Evolutionary conservation across 2,113 vertebrate genomes (phyloP).

Genomic region (Pseudopodoces humilis): DNA sequence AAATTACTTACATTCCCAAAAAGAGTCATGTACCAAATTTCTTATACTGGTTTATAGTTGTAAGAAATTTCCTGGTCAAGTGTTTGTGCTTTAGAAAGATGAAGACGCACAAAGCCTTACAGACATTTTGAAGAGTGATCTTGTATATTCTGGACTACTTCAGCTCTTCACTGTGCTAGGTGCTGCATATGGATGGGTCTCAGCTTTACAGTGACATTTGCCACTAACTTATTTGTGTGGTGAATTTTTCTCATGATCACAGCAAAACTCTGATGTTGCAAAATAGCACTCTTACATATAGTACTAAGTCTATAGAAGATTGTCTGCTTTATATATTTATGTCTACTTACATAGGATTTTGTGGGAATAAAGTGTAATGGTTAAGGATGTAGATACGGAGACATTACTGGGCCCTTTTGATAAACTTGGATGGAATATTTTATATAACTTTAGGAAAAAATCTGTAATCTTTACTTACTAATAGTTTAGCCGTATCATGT

Average conservation of each 20-base stretch:
- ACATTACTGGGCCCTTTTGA: not conserved
- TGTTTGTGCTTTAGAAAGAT: not conserved
- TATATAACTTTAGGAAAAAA: not conserved
- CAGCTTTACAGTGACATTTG: not conserved
- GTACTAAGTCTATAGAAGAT: not conserved
- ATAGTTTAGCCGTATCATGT: not conserved
- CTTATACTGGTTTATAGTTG: not conserved
- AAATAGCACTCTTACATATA: not conserved
- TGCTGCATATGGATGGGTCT: not conserved
- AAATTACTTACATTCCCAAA: conserved; percentile 26
- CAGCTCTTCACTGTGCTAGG: not conserved
- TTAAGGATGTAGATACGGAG: not conserved
- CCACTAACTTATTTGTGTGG: not conserved
- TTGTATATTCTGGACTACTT: not conserved
- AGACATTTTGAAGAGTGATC: not conserved
- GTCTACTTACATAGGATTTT: not conserved
- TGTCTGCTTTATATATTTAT: not conserved
- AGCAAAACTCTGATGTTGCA: not conserved
- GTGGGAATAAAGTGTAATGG: not conserved
- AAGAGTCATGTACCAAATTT: not conserved
- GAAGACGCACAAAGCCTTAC: not conserved
- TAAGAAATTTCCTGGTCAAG: not conserved
- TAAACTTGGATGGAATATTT: not conserved
- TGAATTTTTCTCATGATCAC: not conserved
- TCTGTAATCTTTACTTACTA: not conserved